These are phyloP conservation scores for Taxidea taxus DNA, from an alignment of 2,113 vertebrate species.

Conservation along the genomic window DNA sequence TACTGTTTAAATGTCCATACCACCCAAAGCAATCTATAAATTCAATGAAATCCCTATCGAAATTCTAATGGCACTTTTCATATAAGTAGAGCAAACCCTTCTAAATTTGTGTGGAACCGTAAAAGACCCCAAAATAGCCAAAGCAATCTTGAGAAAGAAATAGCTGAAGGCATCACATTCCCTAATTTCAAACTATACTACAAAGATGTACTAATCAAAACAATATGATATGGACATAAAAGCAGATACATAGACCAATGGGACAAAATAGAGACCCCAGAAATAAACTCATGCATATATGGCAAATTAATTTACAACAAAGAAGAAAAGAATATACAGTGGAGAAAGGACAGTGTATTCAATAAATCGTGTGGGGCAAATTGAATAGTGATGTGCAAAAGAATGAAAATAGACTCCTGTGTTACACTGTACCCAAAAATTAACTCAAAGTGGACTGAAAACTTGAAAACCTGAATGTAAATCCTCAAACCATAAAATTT, in stretches of 20 bases:
- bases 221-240: background rate
- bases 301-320: background rate
- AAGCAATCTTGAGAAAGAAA: background rate
- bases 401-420: background rate
- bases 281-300: background rate
- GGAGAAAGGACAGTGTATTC: background rate
- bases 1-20: background rate
- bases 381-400: background rate
- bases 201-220: background rate
- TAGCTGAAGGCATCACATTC: background rate
- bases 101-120: background rate
- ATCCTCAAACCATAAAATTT: background rate
- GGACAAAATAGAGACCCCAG: background rate
- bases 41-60: background rate
- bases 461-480: background rate
- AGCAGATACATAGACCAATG: background rate
- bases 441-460: background rate
- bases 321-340: background rate
- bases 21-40: background rate
- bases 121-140: background rate
- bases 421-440: background rate
- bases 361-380: background rate
- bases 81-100: background rate
- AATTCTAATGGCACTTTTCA: background rate
- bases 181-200: background rate